Base-by-base conservation (phyloP, 92 coral and sea anemone species). In the Epizoanthus rinbou region DNA sequence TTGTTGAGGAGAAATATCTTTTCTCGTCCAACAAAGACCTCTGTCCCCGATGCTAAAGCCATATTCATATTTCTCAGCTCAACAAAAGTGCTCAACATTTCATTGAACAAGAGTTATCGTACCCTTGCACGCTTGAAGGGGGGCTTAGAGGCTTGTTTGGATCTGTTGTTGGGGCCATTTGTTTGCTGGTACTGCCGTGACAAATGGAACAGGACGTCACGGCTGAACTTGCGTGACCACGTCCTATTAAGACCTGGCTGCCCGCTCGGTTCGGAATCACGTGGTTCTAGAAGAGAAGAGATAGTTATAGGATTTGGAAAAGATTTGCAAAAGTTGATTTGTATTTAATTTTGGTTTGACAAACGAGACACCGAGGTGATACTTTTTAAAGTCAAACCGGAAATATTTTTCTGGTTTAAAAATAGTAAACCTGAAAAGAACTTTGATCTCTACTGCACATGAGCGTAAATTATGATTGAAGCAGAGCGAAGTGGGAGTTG, bases 191-290 rank as follows among this genome's bases (percentile, higher is more conserved):
- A 93, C 65, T 93, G 97, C 21, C 97, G 92, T 4, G 97, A 93
- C 74, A 93, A 82, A 56, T 93, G 97, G 50, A 93, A 90, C 23
- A 93, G 75, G 17, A 93, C 97, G 74, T 93, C 97, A 17, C 97
- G 86, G 73, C 97, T 93, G 76, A 93, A 93, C 69, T 93, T 93
- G 54, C 97, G 87, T 45, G 97, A 91, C 47, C 90, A 85, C n/a
- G 97, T 80, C 64, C 92, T 86, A 21, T 63, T 76, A 3, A 91
- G 86, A 78, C 86, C 86, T 69, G 84, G 53, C 10, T 37, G 24
- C 33, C 84, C 80, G n/a, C 74, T 76, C 6, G 74, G 80, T 45
- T 75, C 71, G 15, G 85, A 19, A 84, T 78, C 71, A n/a, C 80
- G 80, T 86, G 74, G 6, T 56, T 23, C 80, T 57, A 68, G 76